Evolutionary conservation across 2,113 vertebrate genomes (phyloP).

Genomic region (Glaucidium brasilianum): DNA sequence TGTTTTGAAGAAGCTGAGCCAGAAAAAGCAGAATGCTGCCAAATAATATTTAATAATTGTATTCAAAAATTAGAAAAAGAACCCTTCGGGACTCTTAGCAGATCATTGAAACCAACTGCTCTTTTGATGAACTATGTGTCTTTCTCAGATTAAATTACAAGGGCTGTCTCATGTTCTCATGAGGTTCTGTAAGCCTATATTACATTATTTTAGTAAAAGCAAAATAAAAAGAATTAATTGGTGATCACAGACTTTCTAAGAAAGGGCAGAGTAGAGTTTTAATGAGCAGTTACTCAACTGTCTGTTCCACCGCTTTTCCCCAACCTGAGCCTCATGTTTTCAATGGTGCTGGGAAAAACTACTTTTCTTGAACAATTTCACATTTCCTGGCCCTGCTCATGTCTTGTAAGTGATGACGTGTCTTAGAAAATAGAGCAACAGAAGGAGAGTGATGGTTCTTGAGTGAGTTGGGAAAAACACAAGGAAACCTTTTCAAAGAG

Average conservation of each 20-base stretch:
- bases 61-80: slow-evolving; percentile 50
- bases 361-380: slow-evolving; percentile 46
- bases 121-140: slow-evolving; percentile 50
- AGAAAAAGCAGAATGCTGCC: slow-evolving; percentile 67
- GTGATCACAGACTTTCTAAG: background rate
- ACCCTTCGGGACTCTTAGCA: slow-evolving; percentile 28
- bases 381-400: slow-evolving; percentile 37
- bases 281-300: background rate
- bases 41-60: slow-evolving; percentile 65
- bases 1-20: slow-evolving; percentile 61
- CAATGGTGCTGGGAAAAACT: background rate
- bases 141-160: slow-evolving; percentile 57
- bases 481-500: slow-evolving; percentile 35
- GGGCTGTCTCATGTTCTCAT: slow-evolving; percentile 27
- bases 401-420: slow-evolving; percentile 53
- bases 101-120: slow-evolving; percentile 60
- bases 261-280: background rate
- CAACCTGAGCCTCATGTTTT: background rate
- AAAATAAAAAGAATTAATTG: slow-evolving; percentile 46
- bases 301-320: background rate
- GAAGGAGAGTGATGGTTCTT: slow-evolving; percentile 15
- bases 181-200: slow-evolving; percentile 40
- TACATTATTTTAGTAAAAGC: slow-evolving; percentile 44
- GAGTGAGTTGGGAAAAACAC: slow-evolving; percentile 21
- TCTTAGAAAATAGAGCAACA: slow-evolving; percentile 48